A percentile compares a stretch with the other conserved stretches of the same genome.
Evolutionary conservation across 1,140 invertebrate species (phyloP).

Genomic region (Aricia agestis): DNA sequence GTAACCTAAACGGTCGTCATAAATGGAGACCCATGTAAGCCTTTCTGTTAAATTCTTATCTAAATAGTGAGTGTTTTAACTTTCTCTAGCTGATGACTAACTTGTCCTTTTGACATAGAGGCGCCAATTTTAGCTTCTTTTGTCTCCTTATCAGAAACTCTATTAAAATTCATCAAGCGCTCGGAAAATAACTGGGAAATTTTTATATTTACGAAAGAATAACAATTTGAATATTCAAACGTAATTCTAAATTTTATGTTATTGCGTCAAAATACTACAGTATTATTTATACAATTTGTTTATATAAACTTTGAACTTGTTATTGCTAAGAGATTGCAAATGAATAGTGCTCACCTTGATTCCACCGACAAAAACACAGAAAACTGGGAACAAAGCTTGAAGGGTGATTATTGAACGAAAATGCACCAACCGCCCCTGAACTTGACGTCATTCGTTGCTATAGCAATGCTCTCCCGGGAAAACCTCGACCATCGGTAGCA

Average conservation of each 20-base stretch:
- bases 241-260: neutral
- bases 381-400: conserved; percentile 38
- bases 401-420: conserved; percentile 63
- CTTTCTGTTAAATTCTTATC: neutral
- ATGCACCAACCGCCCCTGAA: conserved; percentile 71
- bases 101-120: neutral
- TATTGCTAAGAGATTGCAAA: neutral
- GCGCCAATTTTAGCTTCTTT: neutral
- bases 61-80: neutral
- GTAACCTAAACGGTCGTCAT: neutral
- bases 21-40: neutral
- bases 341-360: conserved; percentile 39
- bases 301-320: neutral
- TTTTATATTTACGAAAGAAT: neutral
- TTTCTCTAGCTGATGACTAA: neutral
- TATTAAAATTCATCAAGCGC: neutral
- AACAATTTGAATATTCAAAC: neutral
- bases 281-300: too few species aligned
- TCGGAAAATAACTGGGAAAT: neutral
- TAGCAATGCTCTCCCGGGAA: conserved; percentile 63
- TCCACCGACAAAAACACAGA: conserved; percentile 37
- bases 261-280: neutral
- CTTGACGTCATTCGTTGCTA: conserved; percentile 71
- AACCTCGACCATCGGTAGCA: conserved; percentile 39
- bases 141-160: neutral